Percentiles rank a stretch among this genome's conserved stretches.
phyloP scores from a whole-genome alignment of 2,113 vertebrate genomes.

The Paramormyrops kingsleyae region DNA sequence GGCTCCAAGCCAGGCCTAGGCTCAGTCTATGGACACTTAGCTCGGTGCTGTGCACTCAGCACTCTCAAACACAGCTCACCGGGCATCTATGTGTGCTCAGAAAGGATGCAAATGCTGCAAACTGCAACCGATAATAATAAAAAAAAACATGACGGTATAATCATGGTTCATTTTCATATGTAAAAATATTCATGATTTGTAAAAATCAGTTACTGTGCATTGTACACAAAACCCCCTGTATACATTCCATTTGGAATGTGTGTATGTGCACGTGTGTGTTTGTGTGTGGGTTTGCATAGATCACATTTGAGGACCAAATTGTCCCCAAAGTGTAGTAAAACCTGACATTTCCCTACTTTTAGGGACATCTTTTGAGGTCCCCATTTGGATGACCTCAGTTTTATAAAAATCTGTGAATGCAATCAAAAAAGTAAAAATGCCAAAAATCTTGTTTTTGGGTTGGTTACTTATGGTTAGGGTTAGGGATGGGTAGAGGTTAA shows the following conservation, averaged over 20 bases:
- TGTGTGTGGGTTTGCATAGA: too few species aligned
- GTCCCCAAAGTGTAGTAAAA: too few species aligned
- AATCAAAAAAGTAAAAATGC: too few species aligned
- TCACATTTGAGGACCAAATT: too few species aligned
- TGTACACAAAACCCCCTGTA: neutral
- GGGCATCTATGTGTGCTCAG: neutral
- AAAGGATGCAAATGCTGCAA: neutral
- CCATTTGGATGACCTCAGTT: too few species aligned
- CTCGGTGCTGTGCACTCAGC: neutral
- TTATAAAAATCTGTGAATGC: too few species aligned
- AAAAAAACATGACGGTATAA: neutral
- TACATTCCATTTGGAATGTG: neutral
- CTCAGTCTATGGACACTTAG: neutral
- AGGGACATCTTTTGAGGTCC: too few species aligned
- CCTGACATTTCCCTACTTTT: too few species aligned
- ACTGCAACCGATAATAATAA: neutral
- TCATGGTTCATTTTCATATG: neutral
- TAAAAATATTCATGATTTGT: neutral
- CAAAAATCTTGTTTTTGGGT: too few species aligned
- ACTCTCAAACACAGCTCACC: neutral
- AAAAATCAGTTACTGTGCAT: neutral
- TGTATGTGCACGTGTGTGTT: neutral
- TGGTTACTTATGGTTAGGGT: too few species aligned
- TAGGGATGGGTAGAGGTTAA: too few species aligned
- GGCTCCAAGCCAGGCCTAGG: slow-evolving; percentile 7